phyloP scores from a whole-genome alignment of 2,797 vertebrate species.

The Ficedula albicollis region DNA sequence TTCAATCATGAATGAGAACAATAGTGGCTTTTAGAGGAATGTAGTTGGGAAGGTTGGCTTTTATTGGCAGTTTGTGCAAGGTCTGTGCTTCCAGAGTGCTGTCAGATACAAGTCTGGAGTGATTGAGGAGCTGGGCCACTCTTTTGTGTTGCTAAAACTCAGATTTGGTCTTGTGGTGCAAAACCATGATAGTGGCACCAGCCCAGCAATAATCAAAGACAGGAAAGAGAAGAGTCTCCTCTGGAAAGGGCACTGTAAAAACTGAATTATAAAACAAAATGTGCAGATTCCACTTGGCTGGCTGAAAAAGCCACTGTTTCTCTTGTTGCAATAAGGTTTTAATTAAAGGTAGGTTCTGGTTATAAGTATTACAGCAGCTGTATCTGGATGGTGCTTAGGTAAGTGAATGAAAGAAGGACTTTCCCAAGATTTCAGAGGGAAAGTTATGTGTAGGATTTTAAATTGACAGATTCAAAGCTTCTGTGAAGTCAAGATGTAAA shows the following conservation, averaged over 20 bases:
- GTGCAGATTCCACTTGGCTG: constrained; percentile 18
- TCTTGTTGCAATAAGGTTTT: constrained; percentile 44
- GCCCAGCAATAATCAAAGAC: constrained; percentile 54
- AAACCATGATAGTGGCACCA: constrained; percentile 25
- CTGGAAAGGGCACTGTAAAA: constrained; percentile 39
- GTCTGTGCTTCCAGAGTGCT: constrained; percentile 38
- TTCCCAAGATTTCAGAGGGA: not conserved
- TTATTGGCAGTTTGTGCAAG: constrained; percentile 52
- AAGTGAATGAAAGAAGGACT: not conserved
- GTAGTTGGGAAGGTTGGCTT: constrained; percentile 44
- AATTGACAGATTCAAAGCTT: not conserved
- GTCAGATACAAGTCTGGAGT: constrained; percentile 53
- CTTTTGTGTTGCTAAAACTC: constrained; percentile 6
- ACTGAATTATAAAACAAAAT: constrained; percentile 29
- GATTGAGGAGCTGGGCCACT: constrained; percentile 33
- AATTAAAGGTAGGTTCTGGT: constrained; percentile 49
- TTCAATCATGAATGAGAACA: constrained; percentile 67
- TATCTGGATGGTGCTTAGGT: not conserved
- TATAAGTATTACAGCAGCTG: not conserved
- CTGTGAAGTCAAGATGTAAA: not conserved
- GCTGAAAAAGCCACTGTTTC: constrained; percentile 26
- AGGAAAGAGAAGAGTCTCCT: constrained; percentile 27
- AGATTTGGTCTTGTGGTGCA: not conserved
- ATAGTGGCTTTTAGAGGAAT: constrained; percentile 65
- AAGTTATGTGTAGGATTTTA: not conserved